Evolutionary conservation across 2,113 vertebrate species (phyloP).

Genomic region (Romanogobio albipinnatus): DNA sequence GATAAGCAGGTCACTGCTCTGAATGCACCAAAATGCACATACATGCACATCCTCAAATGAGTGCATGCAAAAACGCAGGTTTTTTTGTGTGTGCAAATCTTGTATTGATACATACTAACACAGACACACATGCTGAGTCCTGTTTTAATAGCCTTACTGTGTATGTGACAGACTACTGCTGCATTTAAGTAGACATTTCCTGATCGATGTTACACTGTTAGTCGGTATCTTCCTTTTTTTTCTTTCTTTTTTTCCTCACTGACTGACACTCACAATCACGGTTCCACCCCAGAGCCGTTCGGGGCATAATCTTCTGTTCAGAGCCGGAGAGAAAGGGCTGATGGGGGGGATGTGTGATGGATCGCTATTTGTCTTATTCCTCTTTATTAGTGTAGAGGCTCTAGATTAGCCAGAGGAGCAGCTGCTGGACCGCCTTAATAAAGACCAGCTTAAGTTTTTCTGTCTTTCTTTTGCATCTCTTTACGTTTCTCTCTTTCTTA

Average conservation of each 20-base stretch:
- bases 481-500: slow-evolving; percentile 38
- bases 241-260: neutral
- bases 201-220: slow-evolving; percentile 38
- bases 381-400: slow-evolving; percentile 53
- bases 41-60: neutral
- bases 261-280: slow-evolving; percentile 28
- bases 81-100: no score
- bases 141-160: slow-evolving; percentile 2
- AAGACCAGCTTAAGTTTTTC: slow-evolving; percentile 65
- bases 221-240: slow-evolving; percentile 29
- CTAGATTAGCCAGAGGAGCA: slow-evolving; percentile 44
- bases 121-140: neutral
- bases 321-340: slow-evolving; percentile 20
- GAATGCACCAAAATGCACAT: slow-evolving; percentile 11
- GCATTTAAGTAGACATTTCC: slow-evolving; percentile 50
- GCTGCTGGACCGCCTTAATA: slow-evolving; percentile 63
- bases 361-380: slow-evolving; percentile 48
- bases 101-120: neutral
- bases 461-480: slow-evolving; percentile 20
- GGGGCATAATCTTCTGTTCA: slow-evolving; percentile 28
- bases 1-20: slow-evolving; percentile 53
- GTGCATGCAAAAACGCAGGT: neutral
- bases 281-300: slow-evolving; percentile 18
- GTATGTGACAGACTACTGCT: slow-evolving; percentile 14
- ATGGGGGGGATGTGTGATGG: slow-evolving; percentile 44